These are phyloP conservation scores for Collichthys lucidus DNA, from an alignment of 2,113 vertebrate genomes.

Conservation along the genomic window DNA sequence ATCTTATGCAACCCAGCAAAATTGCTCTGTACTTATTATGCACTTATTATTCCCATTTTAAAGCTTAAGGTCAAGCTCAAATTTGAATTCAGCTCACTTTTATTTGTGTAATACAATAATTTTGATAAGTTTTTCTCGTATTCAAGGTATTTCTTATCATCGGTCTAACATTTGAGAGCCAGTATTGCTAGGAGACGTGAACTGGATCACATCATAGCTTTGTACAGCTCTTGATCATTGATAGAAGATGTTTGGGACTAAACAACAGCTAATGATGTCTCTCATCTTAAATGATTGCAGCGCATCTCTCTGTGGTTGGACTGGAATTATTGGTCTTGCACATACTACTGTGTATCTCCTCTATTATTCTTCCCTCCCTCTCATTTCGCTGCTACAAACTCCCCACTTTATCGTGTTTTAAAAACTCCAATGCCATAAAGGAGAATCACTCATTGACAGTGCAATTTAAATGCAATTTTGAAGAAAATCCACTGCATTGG, in stretches of 20 bases:
- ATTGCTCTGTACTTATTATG: background rate
- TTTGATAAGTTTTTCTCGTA: no score
- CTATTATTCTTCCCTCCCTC: background rate
- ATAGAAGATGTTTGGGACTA: background rate
- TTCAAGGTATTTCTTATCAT: background rate
- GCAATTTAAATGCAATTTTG: slow-evolving; percentile 43
- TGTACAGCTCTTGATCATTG: background rate
- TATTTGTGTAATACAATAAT: background rate
- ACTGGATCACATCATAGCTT: background rate
- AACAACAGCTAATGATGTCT: background rate
- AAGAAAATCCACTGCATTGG: slow-evolving; percentile 37
- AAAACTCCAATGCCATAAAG: slow-evolving; percentile 15
- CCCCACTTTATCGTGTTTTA: slow-evolving; percentile 18
- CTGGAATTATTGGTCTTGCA: background rate
- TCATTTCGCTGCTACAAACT: background rate
- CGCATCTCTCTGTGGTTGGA: background rate
- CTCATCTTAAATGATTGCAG: background rate
- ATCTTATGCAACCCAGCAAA: background rate
- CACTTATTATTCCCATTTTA: background rate
- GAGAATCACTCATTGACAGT: slow-evolving; percentile 35
- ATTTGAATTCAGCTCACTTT: background rate
- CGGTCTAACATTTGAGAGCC: background rate
- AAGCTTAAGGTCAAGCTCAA: background rate
- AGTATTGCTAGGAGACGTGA: background rate
- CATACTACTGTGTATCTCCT: background rate